phyloP scores from a whole-genome alignment of 2,888 invertebrate genomes.

The Drosophila tanythrix region DNA sequence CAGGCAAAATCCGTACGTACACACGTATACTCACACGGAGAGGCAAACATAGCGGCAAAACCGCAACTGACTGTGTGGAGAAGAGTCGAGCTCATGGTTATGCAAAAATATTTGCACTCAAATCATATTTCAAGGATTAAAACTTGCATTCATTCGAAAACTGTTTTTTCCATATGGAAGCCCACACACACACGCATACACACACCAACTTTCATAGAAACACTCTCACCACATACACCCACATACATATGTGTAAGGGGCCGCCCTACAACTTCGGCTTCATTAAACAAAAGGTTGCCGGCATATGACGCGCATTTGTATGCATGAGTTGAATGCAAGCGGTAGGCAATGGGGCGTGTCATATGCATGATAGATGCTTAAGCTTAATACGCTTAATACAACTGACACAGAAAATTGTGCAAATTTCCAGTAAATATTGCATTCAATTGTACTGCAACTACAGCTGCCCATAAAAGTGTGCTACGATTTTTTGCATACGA shows the following conservation, averaged over 20 bases:
- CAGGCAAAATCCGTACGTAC: slow-evolving; percentile 34
- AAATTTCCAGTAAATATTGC: slow-evolving; percentile 45
- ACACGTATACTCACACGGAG: slow-evolving; percentile 18
- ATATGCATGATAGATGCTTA: slow-evolving; percentile 42
- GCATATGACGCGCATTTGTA: slow-evolving; percentile 60
- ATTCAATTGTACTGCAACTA: slow-evolving; percentile 31
- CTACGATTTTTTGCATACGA: slow-evolving; percentile 26
- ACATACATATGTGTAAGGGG: slow-evolving; percentile 17
- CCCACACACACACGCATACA: slow-evolving; percentile 26
- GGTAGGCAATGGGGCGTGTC: slow-evolving; percentile 16
- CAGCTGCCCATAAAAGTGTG: slow-evolving; percentile 44
- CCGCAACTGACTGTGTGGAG: slow-evolving; percentile 47
- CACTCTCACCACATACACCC: background rate
- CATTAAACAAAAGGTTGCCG: slow-evolving; percentile 73
- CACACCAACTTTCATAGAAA: background rate
- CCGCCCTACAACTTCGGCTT: slow-evolving; percentile 70
- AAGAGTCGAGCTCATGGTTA: slow-evolving; percentile 75
- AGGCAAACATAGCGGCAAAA: slow-evolving; percentile 13
- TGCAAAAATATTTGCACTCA: slow-evolving; percentile 81
- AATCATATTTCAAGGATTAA: slow-evolving; percentile 81
- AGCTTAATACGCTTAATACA: slow-evolving; percentile 67
- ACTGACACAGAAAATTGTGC: slow-evolving; percentile 31
- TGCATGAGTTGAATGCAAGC: slow-evolving; percentile 35
- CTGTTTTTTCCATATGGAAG: slow-evolving; percentile 77
- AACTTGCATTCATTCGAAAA: slow-evolving; percentile 79